phyloP scores from a whole-genome alignment of 2,113 vertebrate species.

The Takifugu flavidus region DNA sequence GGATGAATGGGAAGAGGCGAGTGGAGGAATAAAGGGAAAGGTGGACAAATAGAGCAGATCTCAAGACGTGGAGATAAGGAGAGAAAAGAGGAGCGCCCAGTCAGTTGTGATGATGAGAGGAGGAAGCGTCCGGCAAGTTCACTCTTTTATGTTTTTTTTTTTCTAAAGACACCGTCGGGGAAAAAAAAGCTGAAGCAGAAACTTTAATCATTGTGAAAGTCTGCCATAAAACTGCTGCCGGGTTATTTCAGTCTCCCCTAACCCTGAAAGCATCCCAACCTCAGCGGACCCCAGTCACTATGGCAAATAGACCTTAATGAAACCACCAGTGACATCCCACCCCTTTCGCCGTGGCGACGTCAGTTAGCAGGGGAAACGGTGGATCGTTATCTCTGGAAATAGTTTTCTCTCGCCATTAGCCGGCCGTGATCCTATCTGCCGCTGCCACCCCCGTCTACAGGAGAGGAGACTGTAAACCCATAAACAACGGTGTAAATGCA shows the following conservation, averaged over 20 bases:
- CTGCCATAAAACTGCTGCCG: too few relatives aligned
- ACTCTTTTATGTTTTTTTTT: neutral
- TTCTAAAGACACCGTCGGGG: neutral
- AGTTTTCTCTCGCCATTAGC: constrained; percentile 15
- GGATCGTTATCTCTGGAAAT: constrained; percentile 14
- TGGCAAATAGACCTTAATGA: constrained; percentile 6
- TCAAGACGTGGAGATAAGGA: neutral
- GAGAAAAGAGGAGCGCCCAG: constrained; percentile 39
- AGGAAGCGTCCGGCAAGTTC: constrained; percentile 8
- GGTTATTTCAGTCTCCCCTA: too few relatives aligned
- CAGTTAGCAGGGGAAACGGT: constrained; percentile 10
- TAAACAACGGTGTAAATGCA: constrained; percentile 42
- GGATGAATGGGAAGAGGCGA: neutral
- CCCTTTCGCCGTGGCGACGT: neutral
- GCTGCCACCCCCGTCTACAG: neutral
- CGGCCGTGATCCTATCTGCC: constrained; percentile 14
- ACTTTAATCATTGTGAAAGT: too few relatives aligned
- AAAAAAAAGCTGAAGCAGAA: neutral
- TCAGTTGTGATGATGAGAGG: constrained; percentile 44
- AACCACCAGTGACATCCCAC: neutral
- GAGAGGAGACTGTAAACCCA: constrained; percentile 22
- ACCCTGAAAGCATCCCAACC: too few relatives aligned
- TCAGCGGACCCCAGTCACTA: neutral
- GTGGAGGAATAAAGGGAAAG: neutral
- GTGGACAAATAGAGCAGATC: constrained; percentile 1